Evolutionary conservation across 2,797 vertebrate genomes (phyloP), one percentile per base, ranked within the genome.

Genomic region (Rhyacichthys aspro): DNA sequence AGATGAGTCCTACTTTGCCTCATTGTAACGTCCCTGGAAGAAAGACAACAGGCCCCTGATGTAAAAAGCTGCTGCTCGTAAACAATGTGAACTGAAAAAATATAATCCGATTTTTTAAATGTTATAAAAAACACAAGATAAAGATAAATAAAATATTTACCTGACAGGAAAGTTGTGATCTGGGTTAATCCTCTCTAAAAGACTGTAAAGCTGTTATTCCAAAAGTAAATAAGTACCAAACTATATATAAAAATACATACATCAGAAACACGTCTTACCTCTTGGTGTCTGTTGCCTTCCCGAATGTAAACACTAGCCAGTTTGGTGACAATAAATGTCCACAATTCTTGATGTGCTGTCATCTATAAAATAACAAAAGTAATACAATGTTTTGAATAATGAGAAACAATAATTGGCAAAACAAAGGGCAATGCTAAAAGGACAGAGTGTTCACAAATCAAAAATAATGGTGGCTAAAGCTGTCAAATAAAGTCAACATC

Each of bases 311-410:
- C 97, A 8, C 96, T 99, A 70, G 98, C 98, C 72, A 99, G 71
- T 90, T 99, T 99, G 55, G 96, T 99, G 60, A 99, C 96, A 0
- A 99, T 98, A 66, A 98, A 99, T 0, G 98, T 96, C 96, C 98
- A 99, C 45, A 99, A 86, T 62, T 99, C 97, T 85, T 99, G 97
- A 79, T 99, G 98, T 48, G 95, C 19, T 23, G 19, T 23, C 19
- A 23, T 23, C 19, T 23, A 23, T 23, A 23, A 23, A 23, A 23
- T 23, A 23, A 23, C 19, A 23, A 2, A 2, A 23, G 19, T 5
- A 5, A 5, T 23, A 23, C 5, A 23, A 23, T 5, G 5, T 23
- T 23, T 23, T 2, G 19, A 23, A 23, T 23, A 23, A 23, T 23
- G 19, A 23, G 19, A 23, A 23, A 23, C 2, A 2, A 23, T 23